These are phyloP conservation scores for Nautilus pompilius DNA, from an alignment of 1,140 invertebrate species.

Conservation along the genomic window DNA sequence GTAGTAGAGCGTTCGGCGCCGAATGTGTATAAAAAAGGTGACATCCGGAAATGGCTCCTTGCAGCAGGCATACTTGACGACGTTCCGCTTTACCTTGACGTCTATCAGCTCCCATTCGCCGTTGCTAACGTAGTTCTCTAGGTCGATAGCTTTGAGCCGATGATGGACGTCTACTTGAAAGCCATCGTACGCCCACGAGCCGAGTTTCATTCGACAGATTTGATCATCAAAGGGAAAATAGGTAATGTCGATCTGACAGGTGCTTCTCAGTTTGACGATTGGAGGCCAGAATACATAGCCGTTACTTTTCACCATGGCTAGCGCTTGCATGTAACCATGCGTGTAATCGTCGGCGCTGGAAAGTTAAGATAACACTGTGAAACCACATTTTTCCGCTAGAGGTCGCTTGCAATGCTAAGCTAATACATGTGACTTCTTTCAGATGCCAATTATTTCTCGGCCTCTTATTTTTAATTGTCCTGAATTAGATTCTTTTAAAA, in stretches of 20 bases:
- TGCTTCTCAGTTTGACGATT: constrained; percentile 60
- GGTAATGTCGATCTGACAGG: constrained; percentile 81
- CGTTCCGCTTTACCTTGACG: constrained; percentile 33
- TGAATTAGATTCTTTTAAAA: no score
- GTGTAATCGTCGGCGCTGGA: constrained; percentile 61
- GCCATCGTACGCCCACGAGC: constrained; percentile 52
- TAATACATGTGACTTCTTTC: no score
- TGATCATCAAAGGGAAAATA: constrained; percentile 56
- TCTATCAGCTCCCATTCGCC: constrained; percentile 63
- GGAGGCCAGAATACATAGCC: constrained; percentile 50
- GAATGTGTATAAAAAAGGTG: constrained; percentile 56
- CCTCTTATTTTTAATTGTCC: no score
- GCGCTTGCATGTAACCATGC: constrained; percentile 59
- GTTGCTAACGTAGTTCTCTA: constrained; percentile 62
- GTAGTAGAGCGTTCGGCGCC: constrained; percentile 43
- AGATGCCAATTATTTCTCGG: no score
- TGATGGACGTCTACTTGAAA: constrained; percentile 61
- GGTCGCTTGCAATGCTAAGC: no score
- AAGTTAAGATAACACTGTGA: no score
- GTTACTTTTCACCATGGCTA: constrained; percentile 37
- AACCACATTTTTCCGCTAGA: no score
- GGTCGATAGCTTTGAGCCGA: constrained; percentile 59
- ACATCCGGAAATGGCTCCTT: constrained; percentile 61
- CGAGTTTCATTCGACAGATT: constrained; percentile 46
- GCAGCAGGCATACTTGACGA: constrained; percentile 44